phyloP scores from a whole-genome alignment of 2,113 vertebrate genomes.

The Pao palembangensis region DNA sequence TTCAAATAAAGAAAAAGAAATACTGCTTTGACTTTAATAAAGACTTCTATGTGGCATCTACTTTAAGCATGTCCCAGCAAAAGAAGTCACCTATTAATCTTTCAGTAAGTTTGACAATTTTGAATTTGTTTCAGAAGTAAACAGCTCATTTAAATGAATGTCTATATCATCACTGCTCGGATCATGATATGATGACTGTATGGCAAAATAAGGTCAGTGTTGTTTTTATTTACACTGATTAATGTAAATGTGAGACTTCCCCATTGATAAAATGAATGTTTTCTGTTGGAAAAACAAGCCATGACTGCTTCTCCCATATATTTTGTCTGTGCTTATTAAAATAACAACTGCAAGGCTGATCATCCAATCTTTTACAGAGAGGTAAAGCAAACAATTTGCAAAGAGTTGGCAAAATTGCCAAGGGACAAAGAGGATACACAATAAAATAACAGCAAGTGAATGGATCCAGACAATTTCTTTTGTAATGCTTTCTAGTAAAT shows the following conservation, averaged over 20 bases:
- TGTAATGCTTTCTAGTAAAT: neutral
- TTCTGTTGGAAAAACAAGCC: neutral
- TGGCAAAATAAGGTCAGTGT: too few relatives aligned
- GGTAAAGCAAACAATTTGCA: neutral
- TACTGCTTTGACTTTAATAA: constrained; percentile 17
- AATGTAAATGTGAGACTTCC: too few relatives aligned
- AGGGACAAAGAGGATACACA: neutral
- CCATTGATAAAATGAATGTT: too few relatives aligned
- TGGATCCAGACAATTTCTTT: neutral
- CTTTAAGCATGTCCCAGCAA: constrained; percentile 21
- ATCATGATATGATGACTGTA: too few relatives aligned
- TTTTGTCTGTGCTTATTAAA: too few relatives aligned
- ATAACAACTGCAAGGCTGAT: too few relatives aligned
- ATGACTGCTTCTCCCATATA: too few relatives aligned
- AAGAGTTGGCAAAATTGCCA: neutral
- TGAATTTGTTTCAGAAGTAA: too few relatives aligned
- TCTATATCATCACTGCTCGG: too few relatives aligned
- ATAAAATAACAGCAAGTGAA: neutral
- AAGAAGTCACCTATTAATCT: constrained; percentile 14
- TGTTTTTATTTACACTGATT: too few relatives aligned
- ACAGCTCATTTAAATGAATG: too few relatives aligned
- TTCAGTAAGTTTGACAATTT: constrained; percentile 20
- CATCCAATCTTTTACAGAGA: neutral
- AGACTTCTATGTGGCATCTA: constrained; percentile 37
- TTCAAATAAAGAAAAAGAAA: constrained; percentile 37